Base-by-base conservation (phyloP, 2,797 vertebrate genomes). In the Tarsius wallacei region DNA sequence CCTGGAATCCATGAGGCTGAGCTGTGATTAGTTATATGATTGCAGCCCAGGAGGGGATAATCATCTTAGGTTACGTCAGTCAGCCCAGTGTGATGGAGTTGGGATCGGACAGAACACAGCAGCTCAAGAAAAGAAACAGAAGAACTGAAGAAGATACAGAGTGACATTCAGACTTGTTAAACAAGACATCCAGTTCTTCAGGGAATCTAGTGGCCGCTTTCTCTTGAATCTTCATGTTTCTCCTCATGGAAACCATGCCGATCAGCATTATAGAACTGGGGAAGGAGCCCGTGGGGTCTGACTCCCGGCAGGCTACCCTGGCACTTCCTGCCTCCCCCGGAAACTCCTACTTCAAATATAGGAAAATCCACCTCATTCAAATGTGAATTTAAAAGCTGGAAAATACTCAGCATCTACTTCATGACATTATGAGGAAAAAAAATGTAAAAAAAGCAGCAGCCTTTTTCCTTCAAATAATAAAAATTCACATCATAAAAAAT, bases 21-120 rank as follows among this genome's bases (percentile, higher is more conserved):
- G 61, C 24, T 7, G 1, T 1, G 2, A 6, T 2, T 14, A 33
- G 87, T 3, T 7, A 70, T 26, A 0, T 2, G 1, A n/a, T 1
- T 7, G 31, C 19, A 12, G n/a, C 61, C 53, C 61, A 3, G 4
- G 14, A 19, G 17, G 21, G 47, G 61, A 24, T 1, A 6, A 11
- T 13, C 22, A 2, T 33, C n/a, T 1, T 0, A 21, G 28, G n/a
- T 76, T 3, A 36, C 0, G 0, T 31, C 87, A 6, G 24, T 49
- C 42, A 4, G 19, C 36, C 49, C 66, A 0, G 22, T 3, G 10
- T 42, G 4, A 24, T 13, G 55, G 31, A 12, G 21, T 36, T 7
- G 0, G 5, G 12, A 22, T 36, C 14, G 14, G 77, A 21, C 17
- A 24, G 53, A 10, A 55, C 77, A 57, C 21, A 7, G n/a, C 17